A percentile compares a stretch with the other conserved stretches of the same genome.
These are phyloP conservation scores for Coilia nasus DNA, from an alignment of 2,797 vertebrate genomes.

Conservation along the genomic window DNA sequence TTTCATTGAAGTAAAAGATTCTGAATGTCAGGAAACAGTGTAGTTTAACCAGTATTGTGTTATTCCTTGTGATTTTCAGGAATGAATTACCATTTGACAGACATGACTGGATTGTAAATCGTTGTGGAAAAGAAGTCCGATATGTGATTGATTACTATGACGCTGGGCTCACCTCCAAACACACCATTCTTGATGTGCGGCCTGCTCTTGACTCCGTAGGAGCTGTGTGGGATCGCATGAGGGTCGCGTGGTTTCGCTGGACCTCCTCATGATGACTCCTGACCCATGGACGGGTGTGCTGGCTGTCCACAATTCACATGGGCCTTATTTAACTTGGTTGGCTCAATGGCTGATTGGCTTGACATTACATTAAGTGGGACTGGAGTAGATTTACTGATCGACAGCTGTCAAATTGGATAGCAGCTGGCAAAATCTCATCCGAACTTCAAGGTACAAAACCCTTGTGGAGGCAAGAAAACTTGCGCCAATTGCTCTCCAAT, in stretches of 20 bases:
- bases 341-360: no score
- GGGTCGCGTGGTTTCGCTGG: conserved; percentile 85
- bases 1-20: no score
- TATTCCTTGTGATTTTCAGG: conserved; percentile 55
- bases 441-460: no score
- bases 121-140: conserved; percentile 81
- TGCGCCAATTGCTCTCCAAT: no score
- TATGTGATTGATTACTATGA: conserved; percentile 87
- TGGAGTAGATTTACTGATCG: no score
- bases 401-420: no score
- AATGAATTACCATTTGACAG: conserved; percentile 84
- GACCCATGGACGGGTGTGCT: not conserved
- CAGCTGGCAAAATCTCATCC: no score
- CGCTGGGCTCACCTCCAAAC: conserved; percentile 70
- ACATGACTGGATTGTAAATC: conserved; percentile 83
- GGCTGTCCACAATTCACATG: not conserved
- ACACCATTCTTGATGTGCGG: conserved; percentile 80
- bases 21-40: not conserved
- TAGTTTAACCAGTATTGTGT: not conserved
- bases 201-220: conserved; percentile 80
- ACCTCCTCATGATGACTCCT: conserved; percentile 63
- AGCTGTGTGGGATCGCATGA: conserved; percentile 84
- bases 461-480: no score
- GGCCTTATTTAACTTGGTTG: no score
- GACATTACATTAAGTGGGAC: no score